phyloP scores from a whole-genome alignment of 2,797 vertebrate genomes.

The Ctenosaura bakeri region DNA sequence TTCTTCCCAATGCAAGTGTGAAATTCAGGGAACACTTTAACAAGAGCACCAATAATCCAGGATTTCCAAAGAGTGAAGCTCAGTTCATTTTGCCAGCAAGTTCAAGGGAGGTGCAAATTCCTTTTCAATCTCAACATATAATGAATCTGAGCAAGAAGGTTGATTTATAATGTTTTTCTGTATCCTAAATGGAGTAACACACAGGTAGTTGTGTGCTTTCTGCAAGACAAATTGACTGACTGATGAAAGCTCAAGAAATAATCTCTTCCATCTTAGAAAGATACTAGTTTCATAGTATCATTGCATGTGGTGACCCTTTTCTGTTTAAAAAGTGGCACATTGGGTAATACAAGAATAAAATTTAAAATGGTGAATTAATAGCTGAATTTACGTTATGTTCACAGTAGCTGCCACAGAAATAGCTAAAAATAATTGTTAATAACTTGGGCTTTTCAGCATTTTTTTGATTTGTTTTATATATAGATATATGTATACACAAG shows the following conservation, averaged over 20 bases:
- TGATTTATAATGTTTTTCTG: background rate
- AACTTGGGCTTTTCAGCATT: background rate
- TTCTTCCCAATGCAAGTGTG: background rate
- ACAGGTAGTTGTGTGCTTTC: background rate
- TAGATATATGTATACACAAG: slow-evolving; percentile 6
- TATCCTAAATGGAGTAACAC: background rate
- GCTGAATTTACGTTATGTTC: background rate
- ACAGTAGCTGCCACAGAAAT: background rate
- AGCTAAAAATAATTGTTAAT: background rate
- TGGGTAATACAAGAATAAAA: background rate
- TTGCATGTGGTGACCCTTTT: background rate
- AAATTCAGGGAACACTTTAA: background rate
- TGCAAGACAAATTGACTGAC: background rate
- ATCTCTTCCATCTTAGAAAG: background rate
- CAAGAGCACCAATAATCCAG: too few species aligned
- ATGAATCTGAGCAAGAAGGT: background rate
- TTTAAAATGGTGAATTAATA: background rate
- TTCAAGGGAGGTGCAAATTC: background rate
- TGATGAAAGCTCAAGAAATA: background rate
- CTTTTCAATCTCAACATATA: background rate
- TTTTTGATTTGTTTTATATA: slow-evolving; percentile 1
- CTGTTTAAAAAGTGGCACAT: background rate
- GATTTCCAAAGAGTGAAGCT: background rate
- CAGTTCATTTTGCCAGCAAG: background rate
- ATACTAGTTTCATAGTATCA: background rate